phyloP scores from a whole-genome alignment of 2,888 invertebrate species.

The Tipula unca region DNA sequence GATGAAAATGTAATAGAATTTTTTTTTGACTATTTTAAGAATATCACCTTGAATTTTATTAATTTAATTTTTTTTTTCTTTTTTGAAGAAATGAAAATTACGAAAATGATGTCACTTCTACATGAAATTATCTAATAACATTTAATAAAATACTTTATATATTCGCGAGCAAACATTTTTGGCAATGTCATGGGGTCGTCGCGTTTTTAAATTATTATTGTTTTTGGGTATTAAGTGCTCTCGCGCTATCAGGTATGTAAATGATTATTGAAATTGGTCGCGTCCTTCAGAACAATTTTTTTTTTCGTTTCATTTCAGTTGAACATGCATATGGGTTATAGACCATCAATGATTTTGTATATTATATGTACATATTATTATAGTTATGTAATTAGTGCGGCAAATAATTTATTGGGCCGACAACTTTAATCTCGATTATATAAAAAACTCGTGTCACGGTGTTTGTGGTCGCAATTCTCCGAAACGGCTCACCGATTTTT shows the following conservation, averaged over 20 bases:
- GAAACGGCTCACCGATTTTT: no score
- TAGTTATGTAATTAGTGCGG: no score
- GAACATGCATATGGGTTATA: no score
- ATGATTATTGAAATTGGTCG: background rate
- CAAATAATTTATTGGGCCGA: no score
- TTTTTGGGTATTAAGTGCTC: background rate
- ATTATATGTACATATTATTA: no score
- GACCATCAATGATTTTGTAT: no score
- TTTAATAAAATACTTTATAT: background rate
- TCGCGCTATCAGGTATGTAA: background rate
- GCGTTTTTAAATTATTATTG: background rate
- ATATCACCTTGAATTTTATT: background rate
- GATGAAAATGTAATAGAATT: background rate
- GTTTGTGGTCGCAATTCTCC: no score
- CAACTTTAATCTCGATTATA: no score
- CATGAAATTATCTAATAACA: slow-evolving; percentile 8
- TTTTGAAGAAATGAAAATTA: background rate
- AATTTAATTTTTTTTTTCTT: background rate
- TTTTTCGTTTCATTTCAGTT: no score
- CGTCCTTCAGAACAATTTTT: background rate
- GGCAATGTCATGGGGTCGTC: background rate
- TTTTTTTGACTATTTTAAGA: slow-evolving; percentile 1
- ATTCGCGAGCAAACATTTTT: background rate
- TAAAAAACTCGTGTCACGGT: no score
- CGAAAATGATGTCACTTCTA: slow-evolving; percentile 1